Evolutionary conservation across 2,113 vertebrate species (phyloP).

Genomic region (Onychostoma macrolepis): DNA sequence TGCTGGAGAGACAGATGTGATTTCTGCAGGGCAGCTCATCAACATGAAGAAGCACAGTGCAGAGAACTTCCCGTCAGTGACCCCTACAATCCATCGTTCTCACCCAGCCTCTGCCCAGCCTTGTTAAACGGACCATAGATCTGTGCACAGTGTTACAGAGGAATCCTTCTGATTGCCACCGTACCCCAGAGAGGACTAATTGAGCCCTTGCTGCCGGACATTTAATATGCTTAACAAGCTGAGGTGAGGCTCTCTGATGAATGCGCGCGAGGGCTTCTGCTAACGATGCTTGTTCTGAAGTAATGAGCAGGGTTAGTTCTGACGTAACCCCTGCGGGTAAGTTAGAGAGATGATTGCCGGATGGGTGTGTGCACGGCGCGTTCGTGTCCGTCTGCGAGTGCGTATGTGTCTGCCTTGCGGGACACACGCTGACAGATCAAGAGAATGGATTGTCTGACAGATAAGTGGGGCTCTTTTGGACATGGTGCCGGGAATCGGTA

Average conservation of each 20-base stretch:
- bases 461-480: constrained; percentile 44
- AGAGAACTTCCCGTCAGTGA: constrained; percentile 38
- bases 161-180: constrained; percentile 45
- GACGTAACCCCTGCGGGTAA: constrained; percentile 66
- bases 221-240: constrained; percentile 71
- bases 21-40: constrained; percentile 49
- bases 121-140: constrained; percentile 37
- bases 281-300: constrained; percentile 70
- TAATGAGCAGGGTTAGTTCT: constrained; percentile 74
- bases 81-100: constrained; percentile 30
- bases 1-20: constrained; percentile 46
- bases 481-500: constrained; percentile 38
- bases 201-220: constrained; percentile 61
- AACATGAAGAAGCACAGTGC: constrained; percentile 46
- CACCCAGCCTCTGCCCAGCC: not conserved
- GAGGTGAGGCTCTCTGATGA: constrained; percentile 71
- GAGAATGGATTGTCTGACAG: constrained; percentile 35
- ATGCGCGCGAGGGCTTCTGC: constrained; percentile 64
- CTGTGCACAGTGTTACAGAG: not conserved
- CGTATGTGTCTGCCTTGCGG: constrained; percentile 26
- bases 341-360: constrained; percentile 65
- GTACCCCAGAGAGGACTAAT: constrained; percentile 52
- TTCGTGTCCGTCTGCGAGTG: constrained; percentile 13
- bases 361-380: not conserved
- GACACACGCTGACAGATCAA: constrained; percentile 22